Evolutionary conservation across 23 tunicate species (phyloP).

Genomic region (Pegea sp.): DNA sequence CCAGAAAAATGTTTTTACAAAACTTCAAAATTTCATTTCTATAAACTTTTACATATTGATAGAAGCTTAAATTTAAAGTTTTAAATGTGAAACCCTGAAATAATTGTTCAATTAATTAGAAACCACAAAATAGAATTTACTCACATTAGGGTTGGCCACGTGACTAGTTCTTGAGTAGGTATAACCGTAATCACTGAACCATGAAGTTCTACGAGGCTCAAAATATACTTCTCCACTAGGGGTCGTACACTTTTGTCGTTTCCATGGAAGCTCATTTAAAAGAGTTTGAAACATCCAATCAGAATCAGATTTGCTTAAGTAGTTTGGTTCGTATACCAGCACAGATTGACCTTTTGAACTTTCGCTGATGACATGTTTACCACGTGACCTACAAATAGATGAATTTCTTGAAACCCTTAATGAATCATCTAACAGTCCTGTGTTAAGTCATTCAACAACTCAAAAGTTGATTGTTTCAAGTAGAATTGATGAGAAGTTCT

Average conservation of each 20-base stretch:
- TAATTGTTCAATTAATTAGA: too few relatives aligned
- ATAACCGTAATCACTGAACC: slow-evolving; percentile 25
- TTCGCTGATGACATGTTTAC: slow-evolving; percentile 7
- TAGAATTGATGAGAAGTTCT: too few relatives aligned
- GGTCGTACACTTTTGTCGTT: slow-evolving; percentile 4
- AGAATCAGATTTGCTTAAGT: slow-evolving; percentile 5
- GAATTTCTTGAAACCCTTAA: background rate
- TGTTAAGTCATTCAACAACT: too few relatives aligned
- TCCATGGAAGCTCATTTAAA: slow-evolving; percentile 20
- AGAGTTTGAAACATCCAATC: slow-evolving; percentile 39
- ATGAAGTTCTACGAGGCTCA: slow-evolving; percentile 16
- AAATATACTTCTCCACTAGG: slow-evolving; percentile 1
- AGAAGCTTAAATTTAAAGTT: too few relatives aligned
- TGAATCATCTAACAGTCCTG: background rate
- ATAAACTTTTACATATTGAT: too few relatives aligned
- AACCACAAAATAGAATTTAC: too few relatives aligned
- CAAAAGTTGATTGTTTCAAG: too few relatives aligned
- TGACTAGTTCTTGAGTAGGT: slow-evolving; percentile 14
- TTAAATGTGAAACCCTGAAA: too few relatives aligned
- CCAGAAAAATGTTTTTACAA: too few relatives aligned
- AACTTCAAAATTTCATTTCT: too few relatives aligned
- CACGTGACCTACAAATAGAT: slow-evolving; percentile 6
- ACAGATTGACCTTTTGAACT: slow-evolving; percentile 9
- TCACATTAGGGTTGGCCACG: slow-evolving; percentile 9
- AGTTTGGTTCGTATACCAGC: slow-evolving; percentile 5